Conservation (phyloP, 2,113 vertebrate species). For the Alouatta palliata region DNA sequence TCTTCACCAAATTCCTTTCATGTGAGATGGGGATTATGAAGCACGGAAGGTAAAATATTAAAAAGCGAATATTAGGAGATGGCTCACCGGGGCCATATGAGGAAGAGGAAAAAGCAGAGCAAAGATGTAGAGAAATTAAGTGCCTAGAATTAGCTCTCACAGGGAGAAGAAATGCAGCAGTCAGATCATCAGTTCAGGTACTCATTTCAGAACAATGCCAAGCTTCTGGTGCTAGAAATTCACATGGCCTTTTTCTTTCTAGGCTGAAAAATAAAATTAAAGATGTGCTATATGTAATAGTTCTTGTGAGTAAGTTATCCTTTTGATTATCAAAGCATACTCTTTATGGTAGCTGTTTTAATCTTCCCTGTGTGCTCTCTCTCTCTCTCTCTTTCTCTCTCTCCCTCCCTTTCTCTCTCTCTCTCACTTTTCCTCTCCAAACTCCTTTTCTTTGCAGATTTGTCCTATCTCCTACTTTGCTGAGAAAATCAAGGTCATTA, state of each 20-base stretch:
- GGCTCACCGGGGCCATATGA: neutral
- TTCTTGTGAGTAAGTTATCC: neutral
- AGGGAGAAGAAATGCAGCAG: neutral
- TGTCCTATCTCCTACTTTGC: neutral
- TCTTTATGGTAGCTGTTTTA: neutral
- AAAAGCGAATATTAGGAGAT: constrained; percentile 15
- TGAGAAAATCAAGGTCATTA: neutral
- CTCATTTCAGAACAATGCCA: neutral
- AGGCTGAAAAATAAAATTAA: neutral
- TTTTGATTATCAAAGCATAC: neutral
- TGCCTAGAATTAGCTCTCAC: neutral
- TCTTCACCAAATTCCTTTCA: constrained; percentile 10
- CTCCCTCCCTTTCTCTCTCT: neutral
- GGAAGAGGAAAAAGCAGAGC: neutral
- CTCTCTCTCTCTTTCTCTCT: neutral
- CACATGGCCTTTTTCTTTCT: neutral
- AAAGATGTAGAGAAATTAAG: constrained; percentile 2
- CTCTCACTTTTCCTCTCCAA: neutral
- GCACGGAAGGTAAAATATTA: neutral
- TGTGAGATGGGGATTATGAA: neutral
- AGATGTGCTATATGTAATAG: neutral
- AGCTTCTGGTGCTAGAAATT: constrained; percentile 21
- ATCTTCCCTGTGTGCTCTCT: neutral
- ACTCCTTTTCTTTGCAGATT: neutral
- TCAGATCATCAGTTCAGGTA: neutral